Evolutionary conservation across 2,888 invertebrate genomes (phyloP), one percentile per base, ranked within the genome.

Genomic region (Megaustenia siamemsis): DNA sequence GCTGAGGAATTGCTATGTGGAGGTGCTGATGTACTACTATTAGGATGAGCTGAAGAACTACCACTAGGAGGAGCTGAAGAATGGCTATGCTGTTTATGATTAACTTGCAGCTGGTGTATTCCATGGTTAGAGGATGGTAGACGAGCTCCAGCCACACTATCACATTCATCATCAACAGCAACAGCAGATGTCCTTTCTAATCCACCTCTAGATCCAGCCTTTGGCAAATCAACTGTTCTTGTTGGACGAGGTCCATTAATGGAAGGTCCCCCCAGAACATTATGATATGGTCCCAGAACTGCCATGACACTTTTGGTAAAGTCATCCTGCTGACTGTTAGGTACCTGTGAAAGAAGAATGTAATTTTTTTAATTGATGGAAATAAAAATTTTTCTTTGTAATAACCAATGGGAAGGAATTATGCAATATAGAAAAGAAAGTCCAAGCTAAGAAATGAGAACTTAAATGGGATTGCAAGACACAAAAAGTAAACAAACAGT

Each of bases 231-330:
- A 32, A 35, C 21, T n/a, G 1, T 32, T 21, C 43, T 49, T 10
- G 40, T 10, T 43, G 43, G 18, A 66, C 56, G 56, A 49, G n/a
- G 49, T 15, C 60, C 78, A 69, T 69, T 69, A 12, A 53, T 45
- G 8, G 24, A 0, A 15, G 71, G 75, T 3, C 63, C 69, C 2
- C 53, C 71, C n/a, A 75, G 38, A 18, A 75, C 53, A 15, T 10
- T 69, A 38, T 69, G 69, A 32, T 68, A 80, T n/a, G 80, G 80
- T 49, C 80, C 80, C 24, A 80, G 53, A 12, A 80, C 43, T 69
- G 15, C 45, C 49, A 32, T 45, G 40, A 80, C 24, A 32, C n/a
- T 69, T 38, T 80, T 80, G 32, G 80, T 35, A 24, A 80, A 49
- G 35, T 68, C 68, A 53, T 80, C 80, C 21, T 49, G 38, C 56